Conservation (phyloP, 2,888 invertebrate genomes). For the Spisula subtruncata region DNA sequence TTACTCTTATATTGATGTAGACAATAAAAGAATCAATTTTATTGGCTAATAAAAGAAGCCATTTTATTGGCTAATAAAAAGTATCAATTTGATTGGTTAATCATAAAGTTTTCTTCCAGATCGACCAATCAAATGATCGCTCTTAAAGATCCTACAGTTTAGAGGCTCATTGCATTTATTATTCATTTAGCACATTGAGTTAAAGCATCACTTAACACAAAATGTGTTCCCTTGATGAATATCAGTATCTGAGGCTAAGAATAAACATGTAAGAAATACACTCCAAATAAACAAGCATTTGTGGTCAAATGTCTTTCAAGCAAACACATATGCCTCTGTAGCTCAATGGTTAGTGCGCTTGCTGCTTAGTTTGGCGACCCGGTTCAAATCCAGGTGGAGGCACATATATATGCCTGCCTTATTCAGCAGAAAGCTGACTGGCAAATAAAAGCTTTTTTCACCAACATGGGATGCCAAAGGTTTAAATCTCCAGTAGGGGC, state of each 20-base stretch:
- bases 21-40: not conserved
- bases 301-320: too few relatives aligned
- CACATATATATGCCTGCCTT: too few relatives aligned
- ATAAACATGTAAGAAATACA: too few relatives aligned
- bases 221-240: not conserved
- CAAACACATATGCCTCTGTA: too few relatives aligned
- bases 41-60: not conserved
- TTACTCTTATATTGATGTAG: slow-evolving; percentile 2
- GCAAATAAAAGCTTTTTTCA: too few relatives aligned
- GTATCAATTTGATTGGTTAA: slow-evolving; percentile 18
- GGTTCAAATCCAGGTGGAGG: too few relatives aligned
- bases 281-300: too few relatives aligned
- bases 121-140: slow-evolving; percentile 21
- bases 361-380: too few relatives aligned
- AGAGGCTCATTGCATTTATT: not conserved
- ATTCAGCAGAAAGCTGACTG: too few relatives aligned
- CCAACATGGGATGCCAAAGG: too few relatives aligned
- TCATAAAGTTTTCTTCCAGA: not conserved
- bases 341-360: too few relatives aligned
- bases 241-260: not conserved
- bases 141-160: not conserved
- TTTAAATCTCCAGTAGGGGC: too few relatives aligned
- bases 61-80: not conserved
- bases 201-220: not conserved
- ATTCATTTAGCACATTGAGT: not conserved